Evolutionary conservation across 1,140 invertebrate genomes (phyloP), one percentile per base, ranked within the genome.

Genomic region (Drosophila trapezifrons): DNA sequence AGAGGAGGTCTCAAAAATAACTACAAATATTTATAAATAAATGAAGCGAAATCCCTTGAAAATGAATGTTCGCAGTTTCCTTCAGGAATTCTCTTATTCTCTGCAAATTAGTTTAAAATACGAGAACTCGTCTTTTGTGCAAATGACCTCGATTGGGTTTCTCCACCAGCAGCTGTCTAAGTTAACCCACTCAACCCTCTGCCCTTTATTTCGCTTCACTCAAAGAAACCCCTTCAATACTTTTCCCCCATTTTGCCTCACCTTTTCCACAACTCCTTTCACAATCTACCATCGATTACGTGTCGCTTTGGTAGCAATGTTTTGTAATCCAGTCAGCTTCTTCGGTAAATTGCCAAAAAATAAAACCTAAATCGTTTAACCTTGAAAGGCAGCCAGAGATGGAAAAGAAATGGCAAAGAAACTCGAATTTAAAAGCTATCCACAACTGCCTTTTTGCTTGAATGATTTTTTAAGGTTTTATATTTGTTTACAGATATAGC

Each of bases 281-380:
- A 42, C 37, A 65, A 71, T 42, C 37, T 43, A 25, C 54, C 56
- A 55, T 29, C 57, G 54, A 78, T 65, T 75, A 78, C 70, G 75
- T 70, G 73, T 57, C 62, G 45, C 59, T 46, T 37, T 54, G 57
- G 25, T 17, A 20, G 12, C 40, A 47, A 70, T 57, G 51, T 71
- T 71, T 71, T 47, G 67, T 58, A 70, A 71, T 71, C 65, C 65
- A 71, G 51, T 71, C 65, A 71, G 67, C 51, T 57, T 67, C 52
- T 38, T 20, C 43, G n/a, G 43, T 43, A 82, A 78, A 78, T 64
- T 65, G 58, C 45, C 54, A 51, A 71, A 75, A 66, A 32, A 49
- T 27, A 67, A 65, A 42, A 65, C 20, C 2, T 2, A 40, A 69
- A 52, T 51, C 64, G 60, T 59, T 82, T 85, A 85, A 78, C 81